phyloP scores from a whole-genome alignment of 2,113 vertebrate species.

The Mastomys natalensis region DNA sequence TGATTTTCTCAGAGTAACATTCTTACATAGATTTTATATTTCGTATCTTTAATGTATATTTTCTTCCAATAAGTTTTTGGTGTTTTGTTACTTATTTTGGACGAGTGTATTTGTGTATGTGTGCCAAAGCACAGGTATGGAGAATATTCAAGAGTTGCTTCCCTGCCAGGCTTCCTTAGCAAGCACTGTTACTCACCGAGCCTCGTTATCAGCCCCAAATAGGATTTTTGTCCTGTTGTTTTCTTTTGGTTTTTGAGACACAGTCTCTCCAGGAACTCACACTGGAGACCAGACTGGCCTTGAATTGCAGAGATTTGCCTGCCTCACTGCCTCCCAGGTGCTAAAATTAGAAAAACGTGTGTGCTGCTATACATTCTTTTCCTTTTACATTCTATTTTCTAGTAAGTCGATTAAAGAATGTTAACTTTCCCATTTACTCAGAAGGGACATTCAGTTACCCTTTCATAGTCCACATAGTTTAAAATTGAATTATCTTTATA shows the following conservation, averaged over 20 bases:
- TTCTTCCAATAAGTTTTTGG: neutral
- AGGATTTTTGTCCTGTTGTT: neutral
- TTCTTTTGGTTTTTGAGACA: neutral
- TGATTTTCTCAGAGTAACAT: neutral
- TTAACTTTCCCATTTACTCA: neutral
- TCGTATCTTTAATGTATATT: neutral
- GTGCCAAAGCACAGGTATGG: neutral
- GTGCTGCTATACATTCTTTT: neutral
- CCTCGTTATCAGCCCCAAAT: too few relatives aligned
- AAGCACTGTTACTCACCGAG: neutral
- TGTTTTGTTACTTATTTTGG: neutral
- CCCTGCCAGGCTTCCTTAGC: too few relatives aligned
- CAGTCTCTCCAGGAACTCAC: neutral
- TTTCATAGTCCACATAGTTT: neutral
- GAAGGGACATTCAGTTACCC: neutral
- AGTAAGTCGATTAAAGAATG: neutral
- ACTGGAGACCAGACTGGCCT: neutral
- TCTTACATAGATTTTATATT: neutral
- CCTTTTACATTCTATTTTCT: neutral
- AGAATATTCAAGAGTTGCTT: too few relatives aligned
- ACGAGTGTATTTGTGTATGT: neutral
- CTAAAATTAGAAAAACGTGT: neutral
- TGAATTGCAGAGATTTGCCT: neutral
- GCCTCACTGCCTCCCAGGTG: neutral
- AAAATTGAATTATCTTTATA: neutral